Conservation (phyloP, 2,888 invertebrate species). For the Callyntrura guangdongensis region DNA sequence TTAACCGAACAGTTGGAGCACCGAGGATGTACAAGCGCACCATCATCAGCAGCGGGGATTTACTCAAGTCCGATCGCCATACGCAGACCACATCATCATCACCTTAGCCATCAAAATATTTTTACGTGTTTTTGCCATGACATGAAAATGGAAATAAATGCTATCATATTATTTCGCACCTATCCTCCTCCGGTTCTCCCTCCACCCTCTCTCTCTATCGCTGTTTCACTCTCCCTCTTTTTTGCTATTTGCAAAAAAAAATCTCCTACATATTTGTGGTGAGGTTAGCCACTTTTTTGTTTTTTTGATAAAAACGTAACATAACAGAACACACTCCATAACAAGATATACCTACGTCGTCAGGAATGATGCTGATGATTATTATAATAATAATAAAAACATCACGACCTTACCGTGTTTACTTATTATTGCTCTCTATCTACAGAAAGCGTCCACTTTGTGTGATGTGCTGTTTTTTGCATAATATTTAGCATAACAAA, state of each 20-base stretch:
- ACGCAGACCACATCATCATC: not conserved
- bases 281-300: too few relatives aligned
- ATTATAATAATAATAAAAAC: too few relatives aligned
- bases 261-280: not conserved
- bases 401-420: too few relatives aligned
- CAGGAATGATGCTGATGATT: too few relatives aligned
- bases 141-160: slow-evolving; percentile 26
- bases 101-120: not conserved
- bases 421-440: too few relatives aligned
- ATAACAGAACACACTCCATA: too few relatives aligned
- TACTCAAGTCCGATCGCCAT: too few relatives aligned
- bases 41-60: not conserved
- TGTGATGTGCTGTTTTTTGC: too few relatives aligned
- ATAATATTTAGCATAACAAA: too few relatives aligned
- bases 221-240: not conserved
- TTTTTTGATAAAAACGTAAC: too few relatives aligned
- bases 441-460: too few relatives aligned
- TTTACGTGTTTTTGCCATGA: not conserved
- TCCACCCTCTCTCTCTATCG: not conserved
- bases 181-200: not conserved
- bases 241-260: not conserved
- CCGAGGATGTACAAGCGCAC: not conserved
- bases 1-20: slow-evolving; percentile 31
- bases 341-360: too few relatives aligned
- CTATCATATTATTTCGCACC: not conserved